Evolutionary conservation across 2,113 vertebrate genomes (phyloP), one percentile per base, ranked within the genome.

Genomic region (Zosterops pallidus): DNA sequence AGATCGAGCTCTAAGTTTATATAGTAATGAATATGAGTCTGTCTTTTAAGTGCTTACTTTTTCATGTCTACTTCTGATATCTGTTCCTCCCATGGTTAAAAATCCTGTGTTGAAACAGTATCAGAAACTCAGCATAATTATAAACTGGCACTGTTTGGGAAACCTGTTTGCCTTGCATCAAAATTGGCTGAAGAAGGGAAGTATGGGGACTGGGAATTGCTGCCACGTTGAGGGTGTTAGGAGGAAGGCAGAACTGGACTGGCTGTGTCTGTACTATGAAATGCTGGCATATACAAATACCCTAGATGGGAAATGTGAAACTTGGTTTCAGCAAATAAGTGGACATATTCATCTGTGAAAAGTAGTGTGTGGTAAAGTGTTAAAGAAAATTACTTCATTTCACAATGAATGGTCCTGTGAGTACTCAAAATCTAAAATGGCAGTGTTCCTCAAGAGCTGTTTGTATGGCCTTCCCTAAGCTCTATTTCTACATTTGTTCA

Each of bases 391-490:
- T 10, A n/a, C n/a, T 49, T 89, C 6, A 44, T 92, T 84, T 93
- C 49, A 55, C 53, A 71, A 69, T 74, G 62, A 76, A 9, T 56
- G 42, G 65, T 56, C 46, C 55, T 70, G 49, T 64, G 72, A 90
- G 31, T 64, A 37, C 86, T 91, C 76, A 90, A 79, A 74, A 89
- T 67, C 19, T 89, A 79, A 81, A 91, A 85, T 92, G 77, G 41
- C 24, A 47, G 15, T 69, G 24, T 68, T 90, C 42, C 79, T 26
- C 17, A 81, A 55, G 37, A 71, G 59, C 87, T 85, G 39, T 82
- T 86, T 63, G 18, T 57, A 55, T 44, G 60, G 72, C 26, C 55
- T 86, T 31, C 26, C 31, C 25, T 60, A 72, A 63, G 37, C 18
- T 56, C 41, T 80, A 17, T 84, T 94, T 79, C 80, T 89, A 39